Base-by-base conservation (phyloP, 30 jellyfish, hydroid and myxozoan genomes). In the Cassiopea andromeda region DNA sequence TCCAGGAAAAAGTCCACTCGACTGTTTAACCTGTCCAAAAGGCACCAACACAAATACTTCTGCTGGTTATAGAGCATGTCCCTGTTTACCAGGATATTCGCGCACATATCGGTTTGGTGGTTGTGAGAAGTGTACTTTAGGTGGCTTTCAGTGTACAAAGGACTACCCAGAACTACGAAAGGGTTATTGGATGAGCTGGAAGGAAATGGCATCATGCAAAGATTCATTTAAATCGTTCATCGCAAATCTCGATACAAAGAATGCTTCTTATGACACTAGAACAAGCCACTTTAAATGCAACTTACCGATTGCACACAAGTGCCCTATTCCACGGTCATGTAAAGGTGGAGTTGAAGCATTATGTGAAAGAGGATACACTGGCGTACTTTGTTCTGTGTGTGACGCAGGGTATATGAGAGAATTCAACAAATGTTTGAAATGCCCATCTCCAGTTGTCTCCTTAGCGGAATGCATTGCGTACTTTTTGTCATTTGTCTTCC, bases 361-460 rank as follows among this genome's bases (percentile, higher is more conserved):
- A 60, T 87, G 94, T 69, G 18, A 38, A 12, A 47, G n/a, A 1
- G 81, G 81, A 46, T 87, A 87, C 78, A 87, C 74, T n/a, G 94
- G 94, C 16, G 89, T 87, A 12, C 59, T 87, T 1, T 87, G 94
- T 76, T 78, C 86, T 8, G 94, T 87, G 46, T 87, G 94, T 54
- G 74, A 46, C 1, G 15, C 18, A 60, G 76, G 85, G 7, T 87
- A 75, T 44, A 72, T 69, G 18, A 54, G 82, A 8, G 74, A 64
- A 45, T 87, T 75, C 69, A 47, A 77, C 44, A 87, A 69, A 44
- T 87, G 94, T 73, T n/a, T 77, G 1, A 44, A 46, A 60, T 87
- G 94, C 75, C 94, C 94, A 1, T 1, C 1, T 13, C 85, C 89
- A 1, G 4, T 44, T 15, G 43, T 15, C 7, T 82, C 94, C 16